A percentile compares a stretch with the other conserved stretches of the same genome.
These are phyloP conservation scores for Campylomormyrus tamandua DNA, from an alignment of 2,113 vertebrate species.

Conservation along the genomic window DNA sequence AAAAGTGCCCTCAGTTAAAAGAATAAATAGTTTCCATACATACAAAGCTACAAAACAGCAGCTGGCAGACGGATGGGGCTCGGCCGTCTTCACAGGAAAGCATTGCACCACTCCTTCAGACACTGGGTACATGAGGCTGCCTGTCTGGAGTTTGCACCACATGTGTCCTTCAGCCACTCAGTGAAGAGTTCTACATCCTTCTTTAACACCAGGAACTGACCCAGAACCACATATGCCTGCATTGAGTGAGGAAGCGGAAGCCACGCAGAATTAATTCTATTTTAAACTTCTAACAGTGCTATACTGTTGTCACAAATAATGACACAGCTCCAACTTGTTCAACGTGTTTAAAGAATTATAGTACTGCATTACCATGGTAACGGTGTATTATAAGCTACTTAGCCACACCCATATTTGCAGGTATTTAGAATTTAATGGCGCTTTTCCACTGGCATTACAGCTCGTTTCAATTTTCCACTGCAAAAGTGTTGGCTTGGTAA, in stretches of 20 bases:
- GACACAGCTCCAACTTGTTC: background rate
- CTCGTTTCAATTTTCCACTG: background rate
- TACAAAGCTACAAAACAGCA: background rate
- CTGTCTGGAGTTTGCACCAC: constrained; percentile 46
- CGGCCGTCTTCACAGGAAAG: constrained; percentile 49
- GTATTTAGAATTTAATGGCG: background rate
- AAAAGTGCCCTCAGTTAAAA: background rate
- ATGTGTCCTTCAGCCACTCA: constrained; percentile 58
- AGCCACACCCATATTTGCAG: background rate
- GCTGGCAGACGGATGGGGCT: background rate
- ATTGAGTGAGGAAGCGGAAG: background rate
- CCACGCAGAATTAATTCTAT: background rate
- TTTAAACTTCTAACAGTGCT: background rate
- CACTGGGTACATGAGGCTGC: constrained; percentile 50
- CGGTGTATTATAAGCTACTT: background rate
- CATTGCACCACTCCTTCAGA: constrained; percentile 55
- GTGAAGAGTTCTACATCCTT: constrained; percentile 53
- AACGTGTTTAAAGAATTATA: background rate
- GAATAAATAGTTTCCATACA: background rate
- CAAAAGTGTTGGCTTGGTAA: background rate
- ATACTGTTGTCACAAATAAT: background rate
- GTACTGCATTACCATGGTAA: background rate
- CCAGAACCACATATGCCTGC: constrained; percentile 53
- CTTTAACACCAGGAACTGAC: constrained; percentile 57
- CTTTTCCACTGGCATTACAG: background rate